A percentile compares a stretch with the other conserved stretches of the same genome.
phyloP scores from a whole-genome alignment of 2,113 vertebrate genomes.

The mouse (Mus musculus) region GRCm39 chrX:42901001-42901500 shows the following conservation, averaged over 20 bases:
- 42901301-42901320: constrained; percentile 54
- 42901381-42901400: constrained; percentile 50
- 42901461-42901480: constrained; percentile 5
- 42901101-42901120: constrained; percentile 80
- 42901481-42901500: constrained; percentile 16
- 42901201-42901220: constrained; percentile 66
- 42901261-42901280: constrained; percentile 58
- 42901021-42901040: constrained; percentile 67
- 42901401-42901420: constrained; percentile 25
- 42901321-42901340: not conserved
- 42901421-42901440: constrained; percentile 16
- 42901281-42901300: constrained; percentile 63
- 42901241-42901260: constrained; percentile 48
- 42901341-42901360: constrained; percentile 54
- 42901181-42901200: constrained; percentile 33
- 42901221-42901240: constrained; percentile 68
- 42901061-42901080: constrained; percentile 71
- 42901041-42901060: constrained; percentile 69
- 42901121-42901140: constrained; percentile 54
- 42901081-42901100: constrained; percentile 73
- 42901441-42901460: constrained; percentile 45
- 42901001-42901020: constrained; percentile 55
- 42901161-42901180: constrained; percentile 9
- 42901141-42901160: constrained; percentile 73
- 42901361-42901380: constrained; percentile 32